Evolutionary conservation across 2,113 vertebrate genomes (phyloP).

Genomic region (Dasyornis broadbenti): DNA sequence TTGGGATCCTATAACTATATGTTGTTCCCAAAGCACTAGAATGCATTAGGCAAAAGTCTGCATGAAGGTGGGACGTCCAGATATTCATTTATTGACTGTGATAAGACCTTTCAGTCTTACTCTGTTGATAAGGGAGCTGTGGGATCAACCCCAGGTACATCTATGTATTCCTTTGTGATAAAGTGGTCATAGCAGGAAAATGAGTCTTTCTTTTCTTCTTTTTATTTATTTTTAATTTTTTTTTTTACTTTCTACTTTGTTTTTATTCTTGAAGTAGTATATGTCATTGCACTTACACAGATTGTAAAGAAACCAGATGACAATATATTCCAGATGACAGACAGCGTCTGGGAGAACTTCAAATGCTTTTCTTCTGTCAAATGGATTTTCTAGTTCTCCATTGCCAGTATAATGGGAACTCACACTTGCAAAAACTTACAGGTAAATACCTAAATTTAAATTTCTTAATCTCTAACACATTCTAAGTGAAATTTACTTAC

Average conservation of each 20-base stretch:
- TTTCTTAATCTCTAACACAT: neutral
- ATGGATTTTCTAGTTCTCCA: neutral
- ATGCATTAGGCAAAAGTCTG: neutral
- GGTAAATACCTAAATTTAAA: neutral
- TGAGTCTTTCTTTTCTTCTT: fast-evolving
- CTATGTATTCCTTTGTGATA: neutral
- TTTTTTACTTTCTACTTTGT: neutral
- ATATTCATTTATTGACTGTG: neutral
- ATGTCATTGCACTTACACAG: neutral
- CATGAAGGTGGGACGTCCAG: neutral
- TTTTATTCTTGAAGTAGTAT: neutral
- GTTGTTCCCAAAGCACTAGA: neutral
- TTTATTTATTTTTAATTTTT: neutral
- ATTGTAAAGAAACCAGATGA: neutral
- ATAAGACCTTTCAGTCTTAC: neutral
- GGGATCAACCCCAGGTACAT: neutral
- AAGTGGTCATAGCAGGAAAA: neutral
- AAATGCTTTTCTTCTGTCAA: neutral
- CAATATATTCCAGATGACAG: neutral
- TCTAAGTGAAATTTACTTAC: neutral
- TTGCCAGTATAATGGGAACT: neutral
- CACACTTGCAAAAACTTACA: neutral
- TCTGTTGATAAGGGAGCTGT: neutral
- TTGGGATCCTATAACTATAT: neutral
- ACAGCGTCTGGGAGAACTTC: neutral